Conservation (phyloP, 2,888 invertebrate species). For the Steinernema carpocapsae region DNA sequence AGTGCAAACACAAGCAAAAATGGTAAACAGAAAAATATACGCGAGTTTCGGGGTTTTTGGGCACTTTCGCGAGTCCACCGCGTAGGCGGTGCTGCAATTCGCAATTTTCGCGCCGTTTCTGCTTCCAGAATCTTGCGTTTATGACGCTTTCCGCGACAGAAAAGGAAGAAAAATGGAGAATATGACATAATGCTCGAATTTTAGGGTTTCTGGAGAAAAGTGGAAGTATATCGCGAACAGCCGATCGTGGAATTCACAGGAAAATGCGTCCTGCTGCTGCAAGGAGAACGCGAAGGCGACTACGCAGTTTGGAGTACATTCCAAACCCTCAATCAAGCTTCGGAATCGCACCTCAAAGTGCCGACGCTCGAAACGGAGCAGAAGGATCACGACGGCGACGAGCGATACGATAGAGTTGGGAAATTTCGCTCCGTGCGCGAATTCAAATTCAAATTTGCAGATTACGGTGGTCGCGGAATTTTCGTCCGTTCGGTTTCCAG, state of each 20-base stretch:
- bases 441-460: not conserved
- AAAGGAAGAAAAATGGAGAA: too few species aligned
- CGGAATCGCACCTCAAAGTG: not conserved
- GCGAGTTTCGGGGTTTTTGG: too few species aligned
- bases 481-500: slow-evolving; percentile 29
- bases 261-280: slow-evolving; percentile 34
- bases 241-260: slow-evolving; percentile 41
- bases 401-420: slow-evolving; percentile 19
- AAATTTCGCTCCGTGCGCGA: too few species aligned
- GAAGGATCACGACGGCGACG: slow-evolving; percentile 9
- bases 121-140: too few species aligned
- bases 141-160: too few species aligned
- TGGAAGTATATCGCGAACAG: slow-evolving; percentile 51
- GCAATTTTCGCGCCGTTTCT: too few species aligned
- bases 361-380: not conserved
- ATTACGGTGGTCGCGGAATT: slow-evolving; percentile 15
- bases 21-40: too few species aligned
- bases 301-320: slow-evolving; percentile 47
- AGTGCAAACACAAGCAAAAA: too few species aligned
- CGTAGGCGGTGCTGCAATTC: too few species aligned
- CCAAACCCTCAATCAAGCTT: slow-evolving; percentile 40
- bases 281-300: not conserved
- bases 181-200: too few species aligned
- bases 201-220: slow-evolving; percentile 50
- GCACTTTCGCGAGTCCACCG: too few species aligned